phyloP scores from a whole-genome alignment of 2,113 vertebrate genomes.

The Pollachius pollachius region DNA sequence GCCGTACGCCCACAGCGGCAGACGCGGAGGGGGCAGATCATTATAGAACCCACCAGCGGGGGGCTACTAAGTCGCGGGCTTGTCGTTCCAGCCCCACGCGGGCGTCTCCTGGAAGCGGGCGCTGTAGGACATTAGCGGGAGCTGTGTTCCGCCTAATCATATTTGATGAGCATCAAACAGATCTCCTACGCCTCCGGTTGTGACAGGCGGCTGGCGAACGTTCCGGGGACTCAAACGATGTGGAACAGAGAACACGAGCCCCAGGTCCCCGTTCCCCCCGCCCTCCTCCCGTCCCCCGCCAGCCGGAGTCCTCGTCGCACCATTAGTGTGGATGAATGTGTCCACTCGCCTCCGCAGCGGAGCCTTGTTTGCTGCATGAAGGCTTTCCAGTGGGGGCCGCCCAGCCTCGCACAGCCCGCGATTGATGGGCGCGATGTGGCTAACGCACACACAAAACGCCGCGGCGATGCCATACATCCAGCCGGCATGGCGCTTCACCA shows the following conservation, averaged over 20 bases:
- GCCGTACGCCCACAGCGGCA: no score
- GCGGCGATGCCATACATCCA: no score
- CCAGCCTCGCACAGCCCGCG: constrained; percentile 33
- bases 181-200: constrained; percentile 48
- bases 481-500: no score
- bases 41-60: no score
- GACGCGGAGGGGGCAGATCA: no score
- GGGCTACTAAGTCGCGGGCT: no score
- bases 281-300: constrained; percentile 22
- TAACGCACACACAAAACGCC: no score
- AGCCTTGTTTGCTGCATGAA: constrained; percentile 56
- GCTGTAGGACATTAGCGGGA: constrained; percentile 43
- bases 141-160: constrained; percentile 59
- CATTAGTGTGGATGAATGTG: constrained; percentile 63
- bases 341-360: constrained; percentile 51
- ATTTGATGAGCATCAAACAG: constrained; percentile 61
- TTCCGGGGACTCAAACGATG: constrained; percentile 59
- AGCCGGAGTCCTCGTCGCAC: constrained; percentile 49
- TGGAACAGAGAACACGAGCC: constrained; percentile 64
- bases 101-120: constrained; percentile 28
- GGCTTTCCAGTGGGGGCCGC: constrained; percentile 22
- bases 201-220: constrained; percentile 43
- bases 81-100: constrained; percentile 36
- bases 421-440: no score
- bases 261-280: constrained; percentile 29